Evolutionary conservation across 2,888 invertebrate species (phyloP).

Genomic region (Masnerella sp.): DNA sequence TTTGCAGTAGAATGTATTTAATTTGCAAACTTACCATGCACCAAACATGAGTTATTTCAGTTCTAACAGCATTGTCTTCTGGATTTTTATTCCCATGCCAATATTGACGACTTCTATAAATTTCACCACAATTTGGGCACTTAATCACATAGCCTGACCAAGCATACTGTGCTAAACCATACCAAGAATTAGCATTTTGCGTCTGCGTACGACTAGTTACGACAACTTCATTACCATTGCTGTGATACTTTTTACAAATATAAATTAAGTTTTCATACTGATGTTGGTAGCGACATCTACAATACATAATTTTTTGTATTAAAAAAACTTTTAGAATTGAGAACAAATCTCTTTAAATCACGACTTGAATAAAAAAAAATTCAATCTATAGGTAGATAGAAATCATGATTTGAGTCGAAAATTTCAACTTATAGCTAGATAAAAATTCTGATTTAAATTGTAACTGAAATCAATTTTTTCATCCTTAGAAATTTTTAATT

Average conservation of each 20-base stretch:
- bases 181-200: constrained; percentile 79
- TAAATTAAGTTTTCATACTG: constrained; percentile 86
- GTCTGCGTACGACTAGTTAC: constrained; percentile 80
- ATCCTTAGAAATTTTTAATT: constrained; percentile 4
- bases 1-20: background rate
- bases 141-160: constrained; percentile 89
- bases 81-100: constrained; percentile 90
- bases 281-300: constrained; percentile 82
- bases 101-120: constrained; percentile 85
- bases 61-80: constrained; percentile 82
- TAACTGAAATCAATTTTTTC: background rate
- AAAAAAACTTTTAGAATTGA: too few species aligned
- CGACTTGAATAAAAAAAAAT: too few species aligned
- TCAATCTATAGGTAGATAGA: too few species aligned
- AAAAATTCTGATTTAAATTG: too few species aligned
- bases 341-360: too few species aligned
- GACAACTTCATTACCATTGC: constrained; percentile 80
- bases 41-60: constrained; percentile 81
- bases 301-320: constrained; percentile 5
- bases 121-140: constrained; percentile 86
- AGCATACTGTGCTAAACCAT: constrained; percentile 85
- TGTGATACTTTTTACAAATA: constrained; percentile 82
- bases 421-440: too few species aligned
- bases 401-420: too few species aligned
- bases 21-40: constrained; percentile 76